A percentile compares a stretch with the other conserved stretches of the same genome.
Evolutionary conservation across 2,113 vertebrate genomes (phyloP).

Genomic region (Rhinopomastus cyanomelas): DNA sequence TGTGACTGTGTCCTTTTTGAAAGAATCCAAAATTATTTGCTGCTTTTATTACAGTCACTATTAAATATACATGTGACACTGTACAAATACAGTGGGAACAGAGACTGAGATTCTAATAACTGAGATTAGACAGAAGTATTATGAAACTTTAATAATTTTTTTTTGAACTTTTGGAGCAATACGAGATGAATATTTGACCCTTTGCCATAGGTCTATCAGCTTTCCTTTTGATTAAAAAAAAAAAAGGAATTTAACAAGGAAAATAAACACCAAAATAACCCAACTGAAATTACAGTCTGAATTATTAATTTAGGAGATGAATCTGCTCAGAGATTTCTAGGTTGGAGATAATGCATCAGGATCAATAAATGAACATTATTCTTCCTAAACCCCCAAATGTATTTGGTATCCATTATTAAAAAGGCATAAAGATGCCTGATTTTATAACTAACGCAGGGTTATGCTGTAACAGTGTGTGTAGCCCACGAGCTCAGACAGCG

Average conservation of each 20-base stretch:
- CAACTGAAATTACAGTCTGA: slow-evolving; percentile 69
- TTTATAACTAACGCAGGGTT: slow-evolving; percentile 75
- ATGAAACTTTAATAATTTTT: not conserved
- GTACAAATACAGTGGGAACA: not conserved
- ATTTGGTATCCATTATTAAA: slow-evolving; percentile 76
- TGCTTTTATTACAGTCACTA: not conserved
- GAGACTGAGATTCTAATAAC: not conserved
- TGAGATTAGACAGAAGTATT: not conserved
- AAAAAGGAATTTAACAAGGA: slow-evolving; percentile 53
- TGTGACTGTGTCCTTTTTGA: not conserved
- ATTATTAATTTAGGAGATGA: slow-evolving; percentile 82
- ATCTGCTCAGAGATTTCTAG: slow-evolving; percentile 71
- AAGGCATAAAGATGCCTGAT: slow-evolving; percentile 64
- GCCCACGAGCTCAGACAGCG: slow-evolving; percentile 19
- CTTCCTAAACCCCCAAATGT: slow-evolving; percentile 70
- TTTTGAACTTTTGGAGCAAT: not conserved
- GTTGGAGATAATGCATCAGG: slow-evolving; percentile 74
- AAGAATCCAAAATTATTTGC: not conserved
- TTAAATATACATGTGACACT: slow-evolving; percentile 10
- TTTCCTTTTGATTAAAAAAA: slow-evolving; percentile 50
- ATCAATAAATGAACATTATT: slow-evolving; percentile 75
- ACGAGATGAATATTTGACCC: not conserved
- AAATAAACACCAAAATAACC: slow-evolving; percentile 25
- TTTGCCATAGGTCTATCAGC: not conserved
- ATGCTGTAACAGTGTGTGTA: slow-evolving; percentile 13